Base-by-base conservation (phyloP, 2,797 vertebrate genomes). In the Erethizon dorsatum region DNA sequence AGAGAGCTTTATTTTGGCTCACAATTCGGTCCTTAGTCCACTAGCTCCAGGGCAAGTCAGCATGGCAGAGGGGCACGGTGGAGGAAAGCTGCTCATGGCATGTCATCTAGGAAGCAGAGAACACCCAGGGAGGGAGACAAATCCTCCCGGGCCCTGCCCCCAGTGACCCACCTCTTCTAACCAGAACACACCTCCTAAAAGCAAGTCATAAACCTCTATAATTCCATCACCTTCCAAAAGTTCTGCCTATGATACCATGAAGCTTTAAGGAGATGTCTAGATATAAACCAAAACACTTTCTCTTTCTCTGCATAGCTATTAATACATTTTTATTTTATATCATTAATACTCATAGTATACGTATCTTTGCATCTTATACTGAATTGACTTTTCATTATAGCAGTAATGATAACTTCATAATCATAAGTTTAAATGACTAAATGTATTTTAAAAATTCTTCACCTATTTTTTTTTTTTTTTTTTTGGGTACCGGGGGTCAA, bases 401-500 rank as follows among this genome's bases (percentile, higher is more conserved):
- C 11, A 69, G 1, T 5, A 83, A n/a, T 78, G 50, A 26, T 14
- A 6, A 0, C 28, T 91, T 91, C 47, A 92, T 75, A 85, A 73
- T 93, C 56, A 77, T 84, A 80, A 50, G 15, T 83, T 37, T 33
- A 94, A 94, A 41, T 80, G 77, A 78, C 31, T 61, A 33, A 71
- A 88, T 80, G 54, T n/a, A 69, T 65, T 65, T 65, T 50, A n/a
- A 85, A 82, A 86, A 83, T 71, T 63, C 89, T 63, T 85, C 79
- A 52, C 37, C 69, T 45, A 82, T 84, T 20, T 56, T 56, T 56
- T 20, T 13, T 56, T 56, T 56, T 5, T 56, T 20, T 57, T 22
- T 57, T 57, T 57, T 22, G 22, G 20, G 37, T 41, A 41, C 37
- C 37, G 37, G 37, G 37, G 37, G 37, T 41, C 37, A 41, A 41